These are phyloP conservation scores for Phasia obesa DNA, from an alignment of 2,888 invertebrate species.

Conservation along the genomic window DNA sequence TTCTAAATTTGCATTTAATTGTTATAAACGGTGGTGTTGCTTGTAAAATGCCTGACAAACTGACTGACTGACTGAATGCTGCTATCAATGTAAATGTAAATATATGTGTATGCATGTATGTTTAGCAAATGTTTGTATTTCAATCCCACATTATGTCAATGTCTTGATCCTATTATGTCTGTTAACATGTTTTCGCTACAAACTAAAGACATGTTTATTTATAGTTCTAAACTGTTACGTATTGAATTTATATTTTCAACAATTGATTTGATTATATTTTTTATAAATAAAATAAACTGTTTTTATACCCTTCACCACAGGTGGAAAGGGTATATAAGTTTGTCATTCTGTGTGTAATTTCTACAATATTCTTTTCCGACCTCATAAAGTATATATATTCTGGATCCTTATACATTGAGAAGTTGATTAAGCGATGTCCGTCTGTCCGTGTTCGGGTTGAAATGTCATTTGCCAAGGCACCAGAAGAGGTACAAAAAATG, in stretches of 20 bases:
- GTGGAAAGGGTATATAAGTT: too few relatives aligned
- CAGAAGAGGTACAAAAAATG: too few relatives aligned
- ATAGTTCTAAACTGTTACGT: constrained; percentile 42
- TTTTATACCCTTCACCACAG: too few relatives aligned
- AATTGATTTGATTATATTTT: background rate
- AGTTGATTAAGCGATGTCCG: too few relatives aligned
- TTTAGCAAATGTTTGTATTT: constrained; percentile 30
- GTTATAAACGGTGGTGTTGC: constrained; percentile 40
- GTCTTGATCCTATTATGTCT: constrained; percentile 73
- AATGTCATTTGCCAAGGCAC: too few relatives aligned
- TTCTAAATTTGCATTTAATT: constrained; percentile 59
- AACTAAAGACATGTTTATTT: constrained; percentile 65
- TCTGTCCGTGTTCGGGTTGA: too few relatives aligned
- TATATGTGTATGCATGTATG: background rate
- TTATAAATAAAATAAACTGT: background rate
- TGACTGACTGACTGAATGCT: constrained; percentile 6
- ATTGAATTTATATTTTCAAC: constrained; percentile 20
- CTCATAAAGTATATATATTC: too few relatives aligned
- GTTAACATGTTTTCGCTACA: constrained; percentile 67
- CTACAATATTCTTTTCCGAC: too few relatives aligned
- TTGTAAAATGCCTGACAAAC: constrained; percentile 14
- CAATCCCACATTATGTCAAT: constrained; percentile 77
- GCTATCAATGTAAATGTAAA: constrained; percentile 1
- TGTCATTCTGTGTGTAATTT: too few relatives aligned
- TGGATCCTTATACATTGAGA: too few relatives aligned